These are phyloP conservation scores for Ametastegia equiseti DNA, from an alignment of 2,888 invertebrate genomes.

Conservation along the genomic window DNA sequence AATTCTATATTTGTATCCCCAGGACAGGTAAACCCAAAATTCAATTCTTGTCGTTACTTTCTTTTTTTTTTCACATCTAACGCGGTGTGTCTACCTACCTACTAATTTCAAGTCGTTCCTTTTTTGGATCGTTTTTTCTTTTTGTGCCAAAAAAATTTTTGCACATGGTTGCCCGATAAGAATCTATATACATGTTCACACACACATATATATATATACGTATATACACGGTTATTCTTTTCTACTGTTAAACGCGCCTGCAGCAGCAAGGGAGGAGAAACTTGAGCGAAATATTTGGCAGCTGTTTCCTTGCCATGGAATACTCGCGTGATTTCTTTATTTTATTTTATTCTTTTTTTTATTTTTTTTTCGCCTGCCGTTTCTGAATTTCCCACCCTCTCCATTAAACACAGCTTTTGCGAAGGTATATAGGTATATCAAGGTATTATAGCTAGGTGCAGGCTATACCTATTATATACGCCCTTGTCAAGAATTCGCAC, in stretches of 20 bases:
- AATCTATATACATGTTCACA: not conserved
- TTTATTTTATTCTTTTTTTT: not conserved
- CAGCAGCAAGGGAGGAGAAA: slow-evolving; percentile 27
- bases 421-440: not conserved
- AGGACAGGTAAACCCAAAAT: no score
- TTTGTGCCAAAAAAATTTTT: not conserved
- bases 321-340: slow-evolving; percentile 13
- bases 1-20: no score
- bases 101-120: no score
- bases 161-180: not conserved
- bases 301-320: slow-evolving; percentile 51
- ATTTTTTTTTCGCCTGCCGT: not conserved
- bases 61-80: no score
- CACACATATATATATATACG: not conserved
- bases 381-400: slow-evolving; percentile 15
- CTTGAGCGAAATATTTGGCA: slow-evolving; percentile 59
- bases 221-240: not conserved
- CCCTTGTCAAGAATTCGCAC: slow-evolving; percentile 36
- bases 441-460: not conserved
- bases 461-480: not conserved
- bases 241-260: not conserved
- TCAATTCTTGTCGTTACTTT: no score
- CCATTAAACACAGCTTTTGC: not conserved
- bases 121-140: no score
- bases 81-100: no score